Evolutionary conservation across 1,140 invertebrate genomes (phyloP).

Genomic region (Galleria mellonella): DNA sequence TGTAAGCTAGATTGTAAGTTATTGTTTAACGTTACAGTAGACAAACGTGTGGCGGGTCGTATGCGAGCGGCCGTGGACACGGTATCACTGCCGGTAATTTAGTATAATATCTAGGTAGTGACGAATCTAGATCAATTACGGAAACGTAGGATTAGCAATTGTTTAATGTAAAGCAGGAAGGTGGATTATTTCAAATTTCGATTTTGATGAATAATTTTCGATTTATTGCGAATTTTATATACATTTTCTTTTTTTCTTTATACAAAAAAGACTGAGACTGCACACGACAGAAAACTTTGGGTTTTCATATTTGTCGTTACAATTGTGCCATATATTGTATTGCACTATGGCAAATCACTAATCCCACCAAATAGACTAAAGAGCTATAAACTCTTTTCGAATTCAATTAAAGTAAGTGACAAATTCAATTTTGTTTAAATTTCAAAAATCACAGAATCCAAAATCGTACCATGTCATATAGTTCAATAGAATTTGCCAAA

Average conservation of each 20-base stretch:
- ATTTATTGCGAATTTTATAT: slow-evolving; percentile 18
- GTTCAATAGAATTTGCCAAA: slow-evolving; percentile 27
- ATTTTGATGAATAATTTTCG: background rate
- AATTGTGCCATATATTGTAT: slow-evolving; percentile 1
- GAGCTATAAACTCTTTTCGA: slow-evolving; percentile 21
- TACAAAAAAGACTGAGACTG: slow-evolving; percentile 16
- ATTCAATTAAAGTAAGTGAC: slow-evolving; percentile 34
- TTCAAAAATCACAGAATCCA: slow-evolving; percentile 25
- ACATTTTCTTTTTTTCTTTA: slow-evolving; percentile 7
- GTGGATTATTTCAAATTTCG: slow-evolving; percentile 9
- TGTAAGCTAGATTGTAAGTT: slow-evolving; percentile 2
- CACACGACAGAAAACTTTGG: background rate
- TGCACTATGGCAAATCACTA: slow-evolving; percentile 19
- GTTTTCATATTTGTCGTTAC: background rate
- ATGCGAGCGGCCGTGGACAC: background rate
- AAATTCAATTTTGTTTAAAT: slow-evolving; percentile 24
- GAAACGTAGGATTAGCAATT: slow-evolving; percentile 1
- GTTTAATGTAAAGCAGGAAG: slow-evolving; percentile 7
- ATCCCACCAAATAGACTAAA: slow-evolving; percentile 23
- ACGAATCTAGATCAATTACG: slow-evolving; percentile 9
- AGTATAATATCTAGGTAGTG: slow-evolving; percentile 8
- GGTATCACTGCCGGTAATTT: slow-evolving; percentile 2
- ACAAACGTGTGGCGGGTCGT: background rate
- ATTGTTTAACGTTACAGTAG: background rate
- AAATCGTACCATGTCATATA: slow-evolving; percentile 32